phyloP scores from a whole-genome alignment of 2,888 invertebrate genomes.

The Lasius platythorax region DNA sequence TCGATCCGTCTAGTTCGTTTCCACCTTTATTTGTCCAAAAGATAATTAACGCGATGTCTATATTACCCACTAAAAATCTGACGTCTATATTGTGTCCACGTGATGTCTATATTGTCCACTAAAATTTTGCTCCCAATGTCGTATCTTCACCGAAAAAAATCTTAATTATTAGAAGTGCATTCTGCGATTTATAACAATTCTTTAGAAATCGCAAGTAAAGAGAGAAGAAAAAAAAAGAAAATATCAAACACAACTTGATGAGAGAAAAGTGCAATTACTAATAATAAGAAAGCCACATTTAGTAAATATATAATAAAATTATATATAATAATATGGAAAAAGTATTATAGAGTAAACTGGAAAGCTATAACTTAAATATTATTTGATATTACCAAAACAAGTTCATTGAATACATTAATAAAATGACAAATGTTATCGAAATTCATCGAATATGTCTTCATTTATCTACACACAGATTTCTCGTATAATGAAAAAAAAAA shows the following conservation, averaged over 20 bases:
- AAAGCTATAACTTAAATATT: conserved; percentile 21
- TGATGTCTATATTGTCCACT: not conserved
- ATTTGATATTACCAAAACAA: conserved; percentile 4
- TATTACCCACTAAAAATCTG: not conserved
- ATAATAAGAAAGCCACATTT: not conserved
- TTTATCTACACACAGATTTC: not conserved
- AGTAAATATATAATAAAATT: not conserved
- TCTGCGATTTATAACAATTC: no score
- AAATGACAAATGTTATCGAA: conserved; percentile 24
- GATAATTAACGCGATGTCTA: not conserved
- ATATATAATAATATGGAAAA: not conserved
- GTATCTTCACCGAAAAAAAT: not conserved
- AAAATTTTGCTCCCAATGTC: conserved; percentile 7
- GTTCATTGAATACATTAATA: not conserved
- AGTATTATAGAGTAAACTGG: not conserved
- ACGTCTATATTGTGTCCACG: not conserved
- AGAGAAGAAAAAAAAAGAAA: not conserved
- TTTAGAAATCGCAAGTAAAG: not conserved
- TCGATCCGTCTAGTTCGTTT: conserved; percentile 31
- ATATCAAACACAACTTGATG: not conserved
- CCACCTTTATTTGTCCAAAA: conserved; percentile 13
- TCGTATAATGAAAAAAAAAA: not conserved
- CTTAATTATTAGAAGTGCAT: not conserved
- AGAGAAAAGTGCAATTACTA: not conserved
- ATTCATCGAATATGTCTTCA: not conserved